Evolutionary conservation across 2,797 vertebrate species (phyloP), one percentile per base, ranked within the genome.

Genomic region (Bucorvus abyssinicus): DNA sequence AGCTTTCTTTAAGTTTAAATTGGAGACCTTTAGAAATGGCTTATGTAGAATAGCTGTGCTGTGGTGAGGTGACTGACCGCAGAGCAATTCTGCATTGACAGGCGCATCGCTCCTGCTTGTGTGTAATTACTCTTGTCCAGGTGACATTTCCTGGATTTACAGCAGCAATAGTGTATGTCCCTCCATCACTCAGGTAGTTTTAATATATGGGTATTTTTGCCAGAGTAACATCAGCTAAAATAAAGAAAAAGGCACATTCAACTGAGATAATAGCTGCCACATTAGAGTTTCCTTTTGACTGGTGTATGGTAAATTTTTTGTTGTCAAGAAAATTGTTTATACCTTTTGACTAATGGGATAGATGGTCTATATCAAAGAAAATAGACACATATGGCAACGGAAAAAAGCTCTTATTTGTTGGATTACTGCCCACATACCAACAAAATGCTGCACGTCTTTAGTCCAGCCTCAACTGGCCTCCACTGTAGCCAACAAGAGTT

Each of bases 291-390:
- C 34, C 49, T 84, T 87, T 59, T 81, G 89, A 90, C n/a, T 87
- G 87, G 91, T 38, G 57, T 75, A 75, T 52, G 70, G 55, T 83
- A 29, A 45, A 12, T 55, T 78, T 89, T 84, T 87, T 77, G 44
- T 93, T 93, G 71, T 91, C 59, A 55, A 59, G 73, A 79, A 84
- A 86, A 77, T 84, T 90, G 92, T 92, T 95, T 93, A 59, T 53
- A 70, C 52, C 7, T 8, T 96, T 95, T 95, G 57, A 68, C 89
- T 97, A 85, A 95, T 86, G 84, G 85, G 53, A 94, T 94, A 61
- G 89, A 68, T 65, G 52, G 42, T 88, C 69, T 79, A 65, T 60
- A 87, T 79, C 73, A 85, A 24, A 94, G 70, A 95, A 96, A 96
- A 86, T 27, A 80, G 83, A 82, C 64, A 61, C 57, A 76, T 70